A percentile compares a stretch with the other conserved stretches of the same genome.
Evolutionary conservation across 2,113 vertebrate genomes (phyloP).

Genomic region (Podarcis muralis): DNA sequence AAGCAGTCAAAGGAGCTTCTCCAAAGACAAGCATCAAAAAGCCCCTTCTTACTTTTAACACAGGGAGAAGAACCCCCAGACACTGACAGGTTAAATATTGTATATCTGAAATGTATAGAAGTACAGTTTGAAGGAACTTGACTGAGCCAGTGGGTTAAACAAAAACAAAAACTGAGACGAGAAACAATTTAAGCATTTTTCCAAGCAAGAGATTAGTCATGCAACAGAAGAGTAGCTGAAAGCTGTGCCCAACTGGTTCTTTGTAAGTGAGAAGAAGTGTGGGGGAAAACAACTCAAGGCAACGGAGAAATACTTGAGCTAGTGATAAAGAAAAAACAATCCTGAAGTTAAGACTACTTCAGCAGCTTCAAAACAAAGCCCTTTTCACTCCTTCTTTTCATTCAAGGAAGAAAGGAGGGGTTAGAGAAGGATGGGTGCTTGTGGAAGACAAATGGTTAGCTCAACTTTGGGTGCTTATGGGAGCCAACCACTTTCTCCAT

Average conservation of each 20-base stretch:
- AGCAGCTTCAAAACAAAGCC: conserved; percentile 8
- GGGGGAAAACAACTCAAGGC: not conserved
- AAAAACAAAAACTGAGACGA: not conserved
- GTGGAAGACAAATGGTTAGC: not conserved
- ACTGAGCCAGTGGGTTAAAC: conserved; percentile 40
- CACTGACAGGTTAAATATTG: conserved; percentile 59
- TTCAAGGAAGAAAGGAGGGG: not conserved
- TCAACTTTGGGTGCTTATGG: not conserved
- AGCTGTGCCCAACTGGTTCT: not conserved
- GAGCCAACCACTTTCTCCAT: no score
- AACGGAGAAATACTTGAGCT: not conserved
- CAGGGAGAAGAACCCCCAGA: conserved; percentile 28
- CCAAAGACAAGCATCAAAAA: conserved; percentile 57
- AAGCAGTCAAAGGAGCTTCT: conserved; percentile 61
- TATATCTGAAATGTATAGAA: conserved; percentile 50
- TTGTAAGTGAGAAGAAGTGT: not conserved
- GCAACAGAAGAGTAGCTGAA: not conserved
- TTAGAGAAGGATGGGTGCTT: not conserved
- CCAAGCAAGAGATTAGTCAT: conserved; percentile 5
- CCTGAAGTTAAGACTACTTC: not conserved
- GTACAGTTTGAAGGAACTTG: conserved; percentile 57
- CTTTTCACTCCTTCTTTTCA: no score
- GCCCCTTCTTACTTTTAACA: conserved; percentile 23
- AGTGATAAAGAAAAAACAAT: not conserved
- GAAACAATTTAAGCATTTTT: not conserved